Percentiles rank a stretch among this genome's conserved stretches.
These are phyloP conservation scores for Spodoptera frugiperda DNA, from an alignment of 1,140 invertebrate species.

Conservation along the genomic window DNA sequence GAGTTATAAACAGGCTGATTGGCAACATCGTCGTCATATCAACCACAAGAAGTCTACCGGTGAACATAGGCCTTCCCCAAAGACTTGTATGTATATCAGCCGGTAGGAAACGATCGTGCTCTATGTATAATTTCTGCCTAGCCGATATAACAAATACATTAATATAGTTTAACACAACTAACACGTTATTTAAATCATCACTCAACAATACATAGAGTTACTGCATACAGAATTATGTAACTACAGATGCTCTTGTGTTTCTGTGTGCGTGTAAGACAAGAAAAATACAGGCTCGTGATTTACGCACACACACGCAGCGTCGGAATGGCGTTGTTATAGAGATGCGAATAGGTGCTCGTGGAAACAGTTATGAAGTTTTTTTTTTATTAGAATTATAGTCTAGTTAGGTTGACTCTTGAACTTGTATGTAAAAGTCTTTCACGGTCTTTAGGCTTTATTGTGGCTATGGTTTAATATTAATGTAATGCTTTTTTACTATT, in stretches of 20 bases:
- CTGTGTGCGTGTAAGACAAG: constrained; percentile 34
- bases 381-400: constrained; percentile 26
- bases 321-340: constrained; percentile 44
- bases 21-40: no score
- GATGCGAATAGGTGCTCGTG: constrained; percentile 43
- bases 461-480: no score
- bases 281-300: constrained; percentile 48
- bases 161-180: not conserved
- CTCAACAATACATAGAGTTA: constrained; percentile 16
- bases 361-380: constrained; percentile 40
- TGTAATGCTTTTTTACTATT: no score
- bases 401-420: constrained; percentile 28
- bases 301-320: constrained; percentile 22
- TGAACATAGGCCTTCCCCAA: no score
- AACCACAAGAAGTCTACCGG: no score
- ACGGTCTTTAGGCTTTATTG: no score
- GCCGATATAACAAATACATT: no score
- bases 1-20: no score
- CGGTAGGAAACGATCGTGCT: no score
- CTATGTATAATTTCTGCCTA: no score
- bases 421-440: constrained; percentile 19
- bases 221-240: constrained; percentile 36
- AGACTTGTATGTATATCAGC: no score
- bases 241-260: constrained; percentile 17
- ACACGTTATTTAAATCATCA: constrained; percentile 7